phyloP scores from a whole-genome alignment of 2,797 vertebrate species.

The Hyperoplus lanceolatus region DNA sequence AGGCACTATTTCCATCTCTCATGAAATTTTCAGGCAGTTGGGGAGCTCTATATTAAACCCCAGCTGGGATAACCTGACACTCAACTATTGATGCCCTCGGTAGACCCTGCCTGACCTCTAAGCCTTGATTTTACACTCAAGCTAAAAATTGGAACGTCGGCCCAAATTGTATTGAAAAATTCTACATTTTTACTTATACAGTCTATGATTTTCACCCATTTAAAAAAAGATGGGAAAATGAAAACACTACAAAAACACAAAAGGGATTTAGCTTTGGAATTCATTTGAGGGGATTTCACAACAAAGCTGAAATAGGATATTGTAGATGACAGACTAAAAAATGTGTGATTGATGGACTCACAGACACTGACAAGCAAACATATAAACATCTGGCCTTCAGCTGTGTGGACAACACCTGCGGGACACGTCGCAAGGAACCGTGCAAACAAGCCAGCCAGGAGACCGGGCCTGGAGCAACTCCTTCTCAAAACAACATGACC shows the following conservation, averaged over 20 bases:
- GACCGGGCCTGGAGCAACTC: slow-evolving; percentile 15
- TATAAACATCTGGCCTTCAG: slow-evolving; percentile 67
- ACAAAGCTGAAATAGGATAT: slow-evolving; percentile 8
- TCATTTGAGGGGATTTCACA: slow-evolving; percentile 4
- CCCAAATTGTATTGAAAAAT: not conserved
- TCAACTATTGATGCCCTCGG: slow-evolving; percentile 42
- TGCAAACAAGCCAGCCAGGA: slow-evolving; percentile 30
- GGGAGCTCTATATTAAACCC: slow-evolving; percentile 65
- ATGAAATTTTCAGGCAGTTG: slow-evolving; percentile 38
- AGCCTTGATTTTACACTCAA: slow-evolving; percentile 7
- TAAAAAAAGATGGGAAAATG: not conserved
- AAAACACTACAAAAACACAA: not conserved
- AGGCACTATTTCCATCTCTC: slow-evolving; percentile 46
- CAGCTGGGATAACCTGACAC: slow-evolving; percentile 48
- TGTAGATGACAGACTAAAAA: slow-evolving; percentile 28
- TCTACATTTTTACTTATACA: not conserved
- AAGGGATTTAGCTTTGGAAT: not conserved
- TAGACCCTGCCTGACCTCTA: slow-evolving; percentile 40
- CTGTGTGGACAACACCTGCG: slow-evolving; percentile 59
- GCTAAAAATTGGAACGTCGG: slow-evolving; percentile 16
- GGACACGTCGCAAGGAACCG: slow-evolving; percentile 29
- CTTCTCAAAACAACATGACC: slow-evolving; percentile 52
- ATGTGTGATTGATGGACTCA: slow-evolving; percentile 42
- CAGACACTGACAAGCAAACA: slow-evolving; percentile 25
- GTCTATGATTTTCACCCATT: not conserved